These are phyloP conservation scores for Cotesia congregata DNA, from an alignment of 2,888 invertebrate genomes.

Conservation along the genomic window DNA sequence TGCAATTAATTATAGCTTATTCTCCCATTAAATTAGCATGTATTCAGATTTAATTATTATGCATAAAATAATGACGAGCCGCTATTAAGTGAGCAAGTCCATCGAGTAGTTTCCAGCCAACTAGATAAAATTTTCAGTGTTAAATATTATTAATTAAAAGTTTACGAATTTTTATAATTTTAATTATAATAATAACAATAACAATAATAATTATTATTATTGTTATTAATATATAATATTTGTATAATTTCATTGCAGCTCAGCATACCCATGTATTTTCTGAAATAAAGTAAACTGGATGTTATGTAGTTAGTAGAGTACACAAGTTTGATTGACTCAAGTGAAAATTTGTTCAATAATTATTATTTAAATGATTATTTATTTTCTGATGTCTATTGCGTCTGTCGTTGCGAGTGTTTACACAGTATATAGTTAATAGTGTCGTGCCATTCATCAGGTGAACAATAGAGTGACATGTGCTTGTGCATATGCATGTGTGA, in stretches of 20 bases:
- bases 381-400: conserved; percentile 14
- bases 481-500: conserved; percentile 25
- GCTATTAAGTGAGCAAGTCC: conserved; percentile 1
- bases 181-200: no score
- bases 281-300: background rate
- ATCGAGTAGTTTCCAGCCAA: background rate
- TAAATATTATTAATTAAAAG: no score
- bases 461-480: conserved; percentile 14
- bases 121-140: no score
- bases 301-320: background rate
- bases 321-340: background rate
- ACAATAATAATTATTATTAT: no score
- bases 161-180: no score
- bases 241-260: background rate
- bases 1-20: conserved; percentile 42
- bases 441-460: conserved; percentile 25
- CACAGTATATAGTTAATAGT: conserved; percentile 13
- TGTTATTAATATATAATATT: background rate
- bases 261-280: background rate
- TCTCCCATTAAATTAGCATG: conserved; percentile 25
- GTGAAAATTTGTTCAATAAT: background rate
- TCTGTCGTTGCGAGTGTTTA: conserved; percentile 32
- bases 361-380: background rate
- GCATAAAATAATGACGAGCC: conserved; percentile 18
- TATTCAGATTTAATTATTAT: conserved; percentile 9